Evolutionary conservation across 2,113 vertebrate genomes (phyloP), one percentile per base, ranked within the genome.

Genomic region (Percina caprodes): DNA sequence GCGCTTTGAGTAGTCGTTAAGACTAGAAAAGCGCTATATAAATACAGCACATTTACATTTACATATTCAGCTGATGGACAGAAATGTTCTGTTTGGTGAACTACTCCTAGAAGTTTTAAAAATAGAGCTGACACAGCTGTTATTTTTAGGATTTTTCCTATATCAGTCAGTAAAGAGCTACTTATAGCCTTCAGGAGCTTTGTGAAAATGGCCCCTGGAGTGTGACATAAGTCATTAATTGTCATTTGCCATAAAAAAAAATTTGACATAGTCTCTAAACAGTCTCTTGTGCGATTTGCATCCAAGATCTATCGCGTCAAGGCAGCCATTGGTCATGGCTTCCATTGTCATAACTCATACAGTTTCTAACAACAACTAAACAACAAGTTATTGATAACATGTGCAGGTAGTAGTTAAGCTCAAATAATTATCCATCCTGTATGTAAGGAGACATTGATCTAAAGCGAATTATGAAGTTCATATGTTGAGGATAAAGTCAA

Each of bases 161-260:
- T 24, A 72, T 30, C 52, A 60, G 13, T 5, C 24, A 16, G 26
- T 24, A 23, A 58, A 56, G 63, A 77, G 33, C 13, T n/a, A 21
- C 69, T 6, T 19, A 18, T 24, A 62, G 48, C 56, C 9, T 63
- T 67, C 18, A 35, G 42, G 51, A 65, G 51, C 46, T 51, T 51
- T 26, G 42, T 65, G 39, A 63, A 78, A 55, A 77, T 18, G 5
- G 6, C 16, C 45, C 72, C 67, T n/a, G 19, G 76, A 51, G 48
- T 72, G 13, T 65, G 63, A 7, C 79, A 78, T 74, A 55, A 69
- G 46, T 79, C 21, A 55, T 39, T 60, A 35, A 55, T 61, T 6
- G 0, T 66, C 35, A 48, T 58, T 78, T 71, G 35, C 65, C 59
- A 66, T 11, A 70, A 68, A 58, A 30, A 12, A 49, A 61, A 63